Conservation (phyloP, 2,113 vertebrate species). For the Hydrochoerus hydrochaeris region DNA sequence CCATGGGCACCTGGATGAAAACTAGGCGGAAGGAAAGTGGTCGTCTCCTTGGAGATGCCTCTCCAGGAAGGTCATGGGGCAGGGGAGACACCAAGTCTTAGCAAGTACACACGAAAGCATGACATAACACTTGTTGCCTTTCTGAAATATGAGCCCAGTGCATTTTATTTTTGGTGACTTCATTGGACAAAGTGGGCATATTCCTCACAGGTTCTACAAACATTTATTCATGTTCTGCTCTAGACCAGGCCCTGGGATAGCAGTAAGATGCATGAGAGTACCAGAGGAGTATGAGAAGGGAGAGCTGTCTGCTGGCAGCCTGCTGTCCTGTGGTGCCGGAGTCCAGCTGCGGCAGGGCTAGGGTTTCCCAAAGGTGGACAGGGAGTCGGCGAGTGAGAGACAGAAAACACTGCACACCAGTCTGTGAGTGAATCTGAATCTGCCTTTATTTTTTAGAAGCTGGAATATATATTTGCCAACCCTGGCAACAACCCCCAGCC, state of each 20-base stretch:
- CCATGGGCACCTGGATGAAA: background rate
- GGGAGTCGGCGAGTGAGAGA: no score
- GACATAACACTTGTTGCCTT: background rate
- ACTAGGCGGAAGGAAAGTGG: background rate
- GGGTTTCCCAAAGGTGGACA: no score
- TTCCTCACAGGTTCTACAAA: background rate
- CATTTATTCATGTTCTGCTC: background rate
- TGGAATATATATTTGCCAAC: no score
- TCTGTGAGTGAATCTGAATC: no score
- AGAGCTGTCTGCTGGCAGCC: background rate
- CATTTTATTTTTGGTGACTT: background rate
- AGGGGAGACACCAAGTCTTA: background rate
- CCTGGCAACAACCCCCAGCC: no score
- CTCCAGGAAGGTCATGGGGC: background rate
- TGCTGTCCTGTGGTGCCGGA: no score
- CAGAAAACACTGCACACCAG: no score
- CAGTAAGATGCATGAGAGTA: background rate
- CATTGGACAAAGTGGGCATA: background rate
- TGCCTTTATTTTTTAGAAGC: no score
- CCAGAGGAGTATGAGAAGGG: background rate
- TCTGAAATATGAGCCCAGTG: background rate
- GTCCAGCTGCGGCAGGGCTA: no score
- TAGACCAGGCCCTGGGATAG: background rate
- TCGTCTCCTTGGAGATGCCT: background rate
- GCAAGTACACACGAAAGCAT: background rate